Evolutionary conservation across 2,113 vertebrate species (phyloP).

Genomic region (Apus apus): DNA sequence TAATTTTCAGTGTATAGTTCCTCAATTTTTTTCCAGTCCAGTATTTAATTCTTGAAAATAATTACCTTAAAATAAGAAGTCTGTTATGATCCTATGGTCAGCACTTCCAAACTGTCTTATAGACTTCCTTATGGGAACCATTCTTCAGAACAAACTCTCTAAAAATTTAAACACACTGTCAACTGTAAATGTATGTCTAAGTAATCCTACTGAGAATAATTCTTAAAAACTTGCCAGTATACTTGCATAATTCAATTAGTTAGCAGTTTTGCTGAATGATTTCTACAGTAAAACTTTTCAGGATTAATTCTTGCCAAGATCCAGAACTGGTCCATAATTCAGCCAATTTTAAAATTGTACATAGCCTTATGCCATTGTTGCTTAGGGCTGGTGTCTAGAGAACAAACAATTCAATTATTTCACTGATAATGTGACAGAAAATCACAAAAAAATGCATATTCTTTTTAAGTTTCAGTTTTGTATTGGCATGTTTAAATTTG

Average conservation of each 20-base stretch:
- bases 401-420: neutral
- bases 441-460: neutral
- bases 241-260: neutral
- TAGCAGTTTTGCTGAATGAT: neutral
- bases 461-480: neutral
- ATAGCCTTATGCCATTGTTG: neutral
- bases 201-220: neutral
- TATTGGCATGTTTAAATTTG: neutral
- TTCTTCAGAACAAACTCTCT: neutral
- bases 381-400: neutral
- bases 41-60: neutral
- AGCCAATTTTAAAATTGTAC: neutral
- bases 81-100: neutral
- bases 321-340: neutral
- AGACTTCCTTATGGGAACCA: neutral
- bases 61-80: neutral
- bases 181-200: neutral
- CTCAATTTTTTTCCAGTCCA: neutral
- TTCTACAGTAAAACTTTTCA: neutral
- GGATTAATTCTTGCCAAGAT: neutral
- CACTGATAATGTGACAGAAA: neutral
- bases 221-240: neutral
- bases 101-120: neutral
- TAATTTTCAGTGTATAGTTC: rapidly evolving
- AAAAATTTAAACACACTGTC: neutral